These are phyloP conservation scores for Osmoderma eremita DNA, from an alignment of 2,888 invertebrate species.

Conservation along the genomic window DNA sequence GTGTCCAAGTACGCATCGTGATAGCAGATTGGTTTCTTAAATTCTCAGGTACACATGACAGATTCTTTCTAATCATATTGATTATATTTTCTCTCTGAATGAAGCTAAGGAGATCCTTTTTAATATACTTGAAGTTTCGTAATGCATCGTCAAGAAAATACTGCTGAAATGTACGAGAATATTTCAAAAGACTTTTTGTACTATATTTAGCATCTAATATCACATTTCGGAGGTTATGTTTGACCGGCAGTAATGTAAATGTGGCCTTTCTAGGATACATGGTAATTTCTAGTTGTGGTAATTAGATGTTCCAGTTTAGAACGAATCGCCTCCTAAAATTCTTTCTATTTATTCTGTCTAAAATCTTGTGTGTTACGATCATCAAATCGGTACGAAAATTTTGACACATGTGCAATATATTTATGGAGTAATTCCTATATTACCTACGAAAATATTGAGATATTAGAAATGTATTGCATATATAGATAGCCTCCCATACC, in stretches of 20 bases:
- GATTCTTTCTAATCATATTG: slow-evolving; percentile 35
- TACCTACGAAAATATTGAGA: slow-evolving; percentile 35
- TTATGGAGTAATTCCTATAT: slow-evolving; percentile 33
- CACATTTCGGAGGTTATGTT: slow-evolving; percentile 58
- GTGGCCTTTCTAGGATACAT: slow-evolving; percentile 47
- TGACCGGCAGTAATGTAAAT: slow-evolving; percentile 45
- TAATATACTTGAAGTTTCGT: slow-evolving; percentile 47
- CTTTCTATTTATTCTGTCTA: background rate
- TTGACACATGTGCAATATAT: slow-evolving; percentile 37
- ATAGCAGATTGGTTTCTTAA: slow-evolving; percentile 65
- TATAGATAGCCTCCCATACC: background rate
- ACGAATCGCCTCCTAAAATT: background rate
- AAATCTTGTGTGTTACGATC: background rate
- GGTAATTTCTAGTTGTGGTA: slow-evolving; percentile 1
- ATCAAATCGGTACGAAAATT: slow-evolving; percentile 33
- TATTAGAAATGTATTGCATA: background rate
- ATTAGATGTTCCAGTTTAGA: background rate
- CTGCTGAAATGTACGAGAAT: slow-evolving; percentile 51
- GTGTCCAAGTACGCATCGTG: slow-evolving; percentile 67
- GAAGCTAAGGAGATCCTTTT: slow-evolving; percentile 47
- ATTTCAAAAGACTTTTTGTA: slow-evolving; percentile 47
- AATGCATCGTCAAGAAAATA: slow-evolving; percentile 48
- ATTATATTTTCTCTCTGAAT: slow-evolving; percentile 47
- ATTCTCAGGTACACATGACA: slow-evolving; percentile 50
- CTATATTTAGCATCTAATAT: slow-evolving; percentile 46